A percentile compares a stretch with the other conserved stretches of the same genome.
Evolutionary conservation across 2,113 vertebrate species (phyloP).

Genomic region (Carollia perspicillata): DNA sequence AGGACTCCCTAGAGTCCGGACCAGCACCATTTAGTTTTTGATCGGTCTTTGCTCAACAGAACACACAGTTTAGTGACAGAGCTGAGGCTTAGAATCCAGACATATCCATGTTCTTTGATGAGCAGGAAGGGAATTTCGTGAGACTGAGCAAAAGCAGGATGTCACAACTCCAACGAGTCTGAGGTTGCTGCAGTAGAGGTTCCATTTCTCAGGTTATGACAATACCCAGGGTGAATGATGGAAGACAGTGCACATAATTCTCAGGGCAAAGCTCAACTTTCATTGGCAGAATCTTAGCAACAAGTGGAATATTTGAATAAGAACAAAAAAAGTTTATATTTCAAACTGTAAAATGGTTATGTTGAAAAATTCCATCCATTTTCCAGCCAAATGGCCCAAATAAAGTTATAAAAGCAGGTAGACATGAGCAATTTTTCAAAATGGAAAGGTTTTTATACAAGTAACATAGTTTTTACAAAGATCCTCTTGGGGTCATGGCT

Average conservation of each 20-base stretch:
- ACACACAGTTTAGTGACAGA: not conserved
- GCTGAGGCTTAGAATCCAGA: not conserved
- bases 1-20: not conserved
- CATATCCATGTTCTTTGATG: not conserved
- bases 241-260: constrained; percentile 46
- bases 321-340: constrained; percentile 50
- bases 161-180: not conserved
- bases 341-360: constrained; percentile 44
- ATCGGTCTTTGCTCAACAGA: not conserved
- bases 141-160: not conserved
- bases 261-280: constrained; percentile 2
- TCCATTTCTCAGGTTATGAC: constrained; percentile 40
- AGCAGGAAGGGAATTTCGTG: not conserved
- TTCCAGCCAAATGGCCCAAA: constrained; percentile 50
- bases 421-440: constrained; percentile 50
- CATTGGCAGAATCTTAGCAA: constrained; percentile 57
- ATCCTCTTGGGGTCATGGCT: constrained; percentile 6
- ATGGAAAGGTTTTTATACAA: constrained; percentile 67
- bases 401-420: constrained; percentile 27
- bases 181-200: not conserved
- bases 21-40: not conserved
- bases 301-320: constrained; percentile 64
- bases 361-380: constrained; percentile 55
- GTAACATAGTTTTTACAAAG: constrained; percentile 32
- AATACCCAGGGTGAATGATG: constrained; percentile 49